Percentiles rank a stretch among this genome's conserved stretches.
phyloP scores from a whole-genome alignment of 2,113 vertebrate species.

The Cromileptes altivelis region DNA sequence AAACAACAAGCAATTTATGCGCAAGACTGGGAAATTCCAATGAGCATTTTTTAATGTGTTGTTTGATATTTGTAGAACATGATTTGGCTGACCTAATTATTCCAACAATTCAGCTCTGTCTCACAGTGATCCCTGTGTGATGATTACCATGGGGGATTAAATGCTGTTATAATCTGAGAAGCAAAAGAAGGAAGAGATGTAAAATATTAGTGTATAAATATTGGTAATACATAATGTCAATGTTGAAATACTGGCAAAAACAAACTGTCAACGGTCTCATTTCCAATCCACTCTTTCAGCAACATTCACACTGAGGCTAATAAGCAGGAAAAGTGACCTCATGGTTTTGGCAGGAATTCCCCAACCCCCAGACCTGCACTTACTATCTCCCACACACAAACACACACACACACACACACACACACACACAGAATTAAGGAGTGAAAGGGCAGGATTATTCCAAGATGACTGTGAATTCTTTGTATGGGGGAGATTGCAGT shows the following conservation, averaged over 20 bases:
- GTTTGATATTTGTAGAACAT: not conserved
- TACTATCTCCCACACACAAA: constrained; percentile 34
- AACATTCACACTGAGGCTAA: constrained; percentile 44
- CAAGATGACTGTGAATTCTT: constrained; percentile 76
- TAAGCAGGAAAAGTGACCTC: constrained; percentile 57
- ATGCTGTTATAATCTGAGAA: not conserved
- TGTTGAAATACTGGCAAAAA: constrained; percentile 9
- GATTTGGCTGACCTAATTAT: not conserved
- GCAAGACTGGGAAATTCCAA: not conserved
- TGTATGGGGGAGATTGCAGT: constrained; percentile 57
- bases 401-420: constrained; percentile 35
- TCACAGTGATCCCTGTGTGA: no score
- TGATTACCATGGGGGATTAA: not conserved
- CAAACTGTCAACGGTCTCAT: not conserved
- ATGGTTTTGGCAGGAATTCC: constrained; percentile 69
- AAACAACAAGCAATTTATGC: not conserved
- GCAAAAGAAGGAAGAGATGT: not conserved
- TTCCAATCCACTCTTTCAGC: constrained; percentile 15
- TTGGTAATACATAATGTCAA: not conserved
- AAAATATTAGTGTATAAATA: not conserved
- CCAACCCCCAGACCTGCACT: constrained; percentile 37
- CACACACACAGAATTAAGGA: constrained; percentile 34
- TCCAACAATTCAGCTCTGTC: not conserved
- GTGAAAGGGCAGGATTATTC: constrained; percentile 79
- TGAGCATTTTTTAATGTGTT: not conserved